These are phyloP conservation scores for Cryptotis parvus DNA, from an alignment of 2,113 vertebrate genomes.

Conservation along the genomic window DNA sequence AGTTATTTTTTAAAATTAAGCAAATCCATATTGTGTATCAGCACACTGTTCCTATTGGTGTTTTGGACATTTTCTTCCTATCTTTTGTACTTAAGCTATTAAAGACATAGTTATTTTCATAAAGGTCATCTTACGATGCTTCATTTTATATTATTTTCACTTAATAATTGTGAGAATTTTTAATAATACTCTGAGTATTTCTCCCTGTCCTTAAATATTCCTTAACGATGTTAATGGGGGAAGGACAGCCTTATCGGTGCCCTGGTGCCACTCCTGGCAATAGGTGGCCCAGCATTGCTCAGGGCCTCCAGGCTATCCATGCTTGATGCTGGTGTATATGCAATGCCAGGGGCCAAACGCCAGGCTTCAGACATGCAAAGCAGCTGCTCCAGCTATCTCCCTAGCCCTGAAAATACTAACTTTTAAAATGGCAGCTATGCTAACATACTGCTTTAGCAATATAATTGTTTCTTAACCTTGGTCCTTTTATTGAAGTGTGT, in stretches of 20 bases:
- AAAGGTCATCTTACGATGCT: conserved; percentile 16
- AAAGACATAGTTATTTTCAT: conserved; percentile 47
- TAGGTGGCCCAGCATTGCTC: too few species aligned
- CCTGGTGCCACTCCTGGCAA: too few species aligned
- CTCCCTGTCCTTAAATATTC: too few species aligned
- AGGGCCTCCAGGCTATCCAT: too few species aligned
- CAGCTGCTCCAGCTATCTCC: too few species aligned
- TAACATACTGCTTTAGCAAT: not conserved
- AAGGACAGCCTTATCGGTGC: too few species aligned
- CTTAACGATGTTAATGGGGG: not conserved
- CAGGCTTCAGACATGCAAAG: too few species aligned
- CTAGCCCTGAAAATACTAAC: conserved; percentile 35
- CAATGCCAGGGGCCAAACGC: too few species aligned
- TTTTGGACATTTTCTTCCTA: conserved; percentile 41
- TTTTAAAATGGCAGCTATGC: conserved; percentile 30
- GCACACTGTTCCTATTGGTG: not conserved
- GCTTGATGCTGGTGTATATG: too few species aligned
- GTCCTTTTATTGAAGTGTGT: conserved; percentile 6
- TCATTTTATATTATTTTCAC: conserved; percentile 27
- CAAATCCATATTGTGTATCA: not conserved
- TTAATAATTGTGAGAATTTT: not conserved
- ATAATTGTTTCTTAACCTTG: conserved; percentile 46
- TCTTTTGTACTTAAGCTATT: conserved; percentile 41
- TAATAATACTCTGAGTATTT: not conserved
- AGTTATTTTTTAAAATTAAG: not conserved